Evolutionary conservation across 2,888 invertebrate genomes (phyloP).

Genomic region (Cinara cedri): DNA sequence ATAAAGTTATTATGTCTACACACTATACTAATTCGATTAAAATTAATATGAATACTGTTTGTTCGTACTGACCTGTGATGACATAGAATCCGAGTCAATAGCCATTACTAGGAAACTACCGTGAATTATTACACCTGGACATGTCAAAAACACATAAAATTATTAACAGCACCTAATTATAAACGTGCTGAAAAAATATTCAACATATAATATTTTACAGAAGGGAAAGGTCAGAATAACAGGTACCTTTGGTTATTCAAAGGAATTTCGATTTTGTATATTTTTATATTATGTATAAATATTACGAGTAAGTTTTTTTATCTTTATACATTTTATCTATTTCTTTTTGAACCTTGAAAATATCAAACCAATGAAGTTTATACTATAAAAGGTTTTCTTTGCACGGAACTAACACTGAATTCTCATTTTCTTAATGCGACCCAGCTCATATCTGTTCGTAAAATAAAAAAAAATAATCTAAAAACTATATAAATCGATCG

Average conservation of each 20-base stretch:
- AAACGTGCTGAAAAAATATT: constrained; percentile 31
- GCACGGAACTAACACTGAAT: constrained; percentile 7
- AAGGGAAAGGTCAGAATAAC: constrained; percentile 4
- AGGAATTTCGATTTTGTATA: not conserved
- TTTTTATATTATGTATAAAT: too few relatives aligned
- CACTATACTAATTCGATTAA: too few relatives aligned
- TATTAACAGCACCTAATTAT: constrained; percentile 43
- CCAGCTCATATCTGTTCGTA: not conserved
- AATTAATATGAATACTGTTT: too few relatives aligned
- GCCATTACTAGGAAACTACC: constrained; percentile 16
- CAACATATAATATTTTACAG: constrained; percentile 7
- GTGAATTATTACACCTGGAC: constrained; percentile 49
- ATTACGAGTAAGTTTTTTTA: not conserved
- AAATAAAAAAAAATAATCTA: too few relatives aligned
- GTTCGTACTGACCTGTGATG: constrained; percentile 40
- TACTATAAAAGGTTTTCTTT: constrained; percentile 4
- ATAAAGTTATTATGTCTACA: too few relatives aligned
- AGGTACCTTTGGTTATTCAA: not conserved
- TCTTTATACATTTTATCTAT: not conserved
- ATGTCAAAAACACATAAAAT: constrained; percentile 49
- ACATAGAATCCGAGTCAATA: constrained; percentile 16
- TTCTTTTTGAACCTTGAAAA: not conserved
- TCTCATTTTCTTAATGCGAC: constrained; percentile 44
- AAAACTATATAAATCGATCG: too few relatives aligned
- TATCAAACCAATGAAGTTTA: not conserved